Evolutionary conservation across 2,797 vertebrate genomes (phyloP).

Genomic region (Intellagama lesueurii): DNA sequence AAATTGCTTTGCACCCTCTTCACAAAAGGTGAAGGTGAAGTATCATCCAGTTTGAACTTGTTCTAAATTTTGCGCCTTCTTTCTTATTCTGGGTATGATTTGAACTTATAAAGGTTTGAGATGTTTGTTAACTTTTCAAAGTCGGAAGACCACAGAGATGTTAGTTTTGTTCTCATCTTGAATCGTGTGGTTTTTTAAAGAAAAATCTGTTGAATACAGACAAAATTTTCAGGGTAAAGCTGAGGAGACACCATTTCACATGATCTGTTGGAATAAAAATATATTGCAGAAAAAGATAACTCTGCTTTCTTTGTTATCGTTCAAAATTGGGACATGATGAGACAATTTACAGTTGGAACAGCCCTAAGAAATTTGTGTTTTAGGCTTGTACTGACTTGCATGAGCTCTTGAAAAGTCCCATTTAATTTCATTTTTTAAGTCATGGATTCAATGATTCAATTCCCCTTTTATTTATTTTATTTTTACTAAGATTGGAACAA

Average conservation of each 20-base stretch:
- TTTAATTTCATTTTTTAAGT: no score
- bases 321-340: no score
- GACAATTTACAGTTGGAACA: no score
- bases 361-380: no score
- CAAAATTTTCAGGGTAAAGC: neutral
- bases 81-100: neutral
- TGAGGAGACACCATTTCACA: neutral
- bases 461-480: no score
- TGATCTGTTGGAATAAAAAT: neutral
- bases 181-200: neutral
- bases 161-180: neutral
- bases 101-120: neutral
- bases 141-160: neutral
- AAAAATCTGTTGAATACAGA: neutral
- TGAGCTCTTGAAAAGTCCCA: no score
- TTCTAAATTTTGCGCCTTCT: no score
- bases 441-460: no score
- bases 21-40: neutral
- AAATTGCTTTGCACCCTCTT: neutral
- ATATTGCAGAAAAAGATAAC: neutral
- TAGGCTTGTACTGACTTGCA: no score
- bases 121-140: neutral
- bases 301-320: no score
- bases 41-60: neutral
- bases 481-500: no score